Base-by-base conservation (phyloP, 2,113 vertebrate species). In the Rissa tridactyla region DNA sequence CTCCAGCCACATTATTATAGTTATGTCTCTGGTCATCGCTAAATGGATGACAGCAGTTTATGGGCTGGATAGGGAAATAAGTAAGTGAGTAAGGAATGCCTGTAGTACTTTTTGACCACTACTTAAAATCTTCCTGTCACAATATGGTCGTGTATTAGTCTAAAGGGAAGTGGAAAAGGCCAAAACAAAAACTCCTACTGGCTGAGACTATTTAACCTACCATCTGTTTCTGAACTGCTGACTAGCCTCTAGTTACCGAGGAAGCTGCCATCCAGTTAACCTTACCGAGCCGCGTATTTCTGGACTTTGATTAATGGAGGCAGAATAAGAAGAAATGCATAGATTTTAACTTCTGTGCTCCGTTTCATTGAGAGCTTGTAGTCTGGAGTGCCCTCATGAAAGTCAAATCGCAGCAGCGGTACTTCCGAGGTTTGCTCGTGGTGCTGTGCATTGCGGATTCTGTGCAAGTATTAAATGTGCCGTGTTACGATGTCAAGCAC, bases 151-250 rank as follows among this genome's bases (percentile, higher is more conserved):
- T 38, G 18, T 23, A 14, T 91, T 82, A 76, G 66, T 87, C 81
- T 93, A 90, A 86, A 86, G 94, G 72, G 70, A 94, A 81, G 80
- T 73, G 78, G 64, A 72, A 96, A 94, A 96, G 72, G 86, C 82
- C 61, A 87, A 91, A 91, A 62, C 77, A 90, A 73, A 90, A 95
- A 84, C 29, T 91, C 62, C 62, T 95, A 65, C 92, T 96, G 96
- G 94, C 96, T 97, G 96, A 96, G 94, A 78, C 91, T 90, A 5
- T 96, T 96, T 97, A 96, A 96, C 93, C 91, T 91, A 27, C 90
- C 91, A 96, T 95, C 95, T 98, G 92, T 86, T 95, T 93, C 73
- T 9, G 18, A 95, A 54, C 55, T 52, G 76, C 58, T 7, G 6
- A 23, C 58, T 60, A 91, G 77, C 92, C 86, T 87, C 64, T 47